Conservation (phyloP, 2,888 invertebrate species). For the Tortricodes alternella region DNA sequence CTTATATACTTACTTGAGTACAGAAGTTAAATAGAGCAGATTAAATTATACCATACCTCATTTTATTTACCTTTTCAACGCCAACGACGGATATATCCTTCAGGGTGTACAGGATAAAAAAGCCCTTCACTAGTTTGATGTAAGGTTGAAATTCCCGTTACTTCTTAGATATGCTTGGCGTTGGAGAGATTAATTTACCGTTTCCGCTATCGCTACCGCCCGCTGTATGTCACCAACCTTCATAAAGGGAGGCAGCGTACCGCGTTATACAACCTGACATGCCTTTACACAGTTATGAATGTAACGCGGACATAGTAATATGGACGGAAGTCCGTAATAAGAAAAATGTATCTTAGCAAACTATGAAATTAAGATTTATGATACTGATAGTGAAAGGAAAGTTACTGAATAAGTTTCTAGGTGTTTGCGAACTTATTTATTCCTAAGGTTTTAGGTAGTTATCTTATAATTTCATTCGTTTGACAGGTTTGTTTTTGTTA, state of each 20-base stretch:
- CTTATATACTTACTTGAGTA: too few relatives aligned
- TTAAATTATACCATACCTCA: too few relatives aligned
- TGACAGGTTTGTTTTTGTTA: too few relatives aligned
- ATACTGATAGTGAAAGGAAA: neutral
- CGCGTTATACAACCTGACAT: neutral
- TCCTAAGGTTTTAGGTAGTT: neutral
- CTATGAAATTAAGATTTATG: conserved; percentile 2
- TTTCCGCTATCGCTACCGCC: conserved; percentile 1
- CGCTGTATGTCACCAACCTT: neutral
- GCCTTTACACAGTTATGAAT: conserved; percentile 17
- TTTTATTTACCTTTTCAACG: too few relatives aligned
- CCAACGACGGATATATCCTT: too few relatives aligned
- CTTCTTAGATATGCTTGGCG: too few relatives aligned
- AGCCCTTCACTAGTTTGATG: too few relatives aligned
- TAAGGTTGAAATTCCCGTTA: too few relatives aligned
- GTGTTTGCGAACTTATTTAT: neutral
- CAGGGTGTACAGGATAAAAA: too few relatives aligned
- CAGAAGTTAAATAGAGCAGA: too few relatives aligned
- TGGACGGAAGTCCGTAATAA: neutral
- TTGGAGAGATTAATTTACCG: too few relatives aligned
- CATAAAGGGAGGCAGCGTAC: neutral
- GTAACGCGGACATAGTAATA: conserved; percentile 1
- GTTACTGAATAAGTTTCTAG: neutral
- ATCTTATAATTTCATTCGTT: too few relatives aligned
- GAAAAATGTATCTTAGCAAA: neutral